A percentile compares a stretch with the other conserved stretches of the same genome.
Conservation (phyloP, 2,797 vertebrate genomes). For the Danio albolineatus region DNA sequence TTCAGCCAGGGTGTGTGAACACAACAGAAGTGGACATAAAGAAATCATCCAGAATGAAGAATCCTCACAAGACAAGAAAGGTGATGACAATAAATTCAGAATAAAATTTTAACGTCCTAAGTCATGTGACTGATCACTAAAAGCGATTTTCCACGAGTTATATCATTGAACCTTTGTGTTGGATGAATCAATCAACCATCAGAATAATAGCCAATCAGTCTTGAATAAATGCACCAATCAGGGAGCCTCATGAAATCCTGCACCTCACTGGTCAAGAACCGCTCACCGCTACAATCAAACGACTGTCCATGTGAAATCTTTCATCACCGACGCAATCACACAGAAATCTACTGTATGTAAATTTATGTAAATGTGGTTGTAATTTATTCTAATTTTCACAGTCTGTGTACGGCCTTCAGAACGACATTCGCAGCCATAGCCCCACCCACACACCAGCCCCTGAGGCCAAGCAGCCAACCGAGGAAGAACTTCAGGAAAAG, state of each 20-base stretch:
- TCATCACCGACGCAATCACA: slow-evolving; percentile 17
- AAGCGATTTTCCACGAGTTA: slow-evolving; percentile 1
- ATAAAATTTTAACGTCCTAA: slow-evolving; percentile 10
- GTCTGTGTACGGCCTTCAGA: slow-evolving; percentile 97
- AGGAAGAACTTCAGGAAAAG: slow-evolving; percentile 93
- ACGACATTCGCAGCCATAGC: slow-evolving; percentile 93
- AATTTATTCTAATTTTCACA: slow-evolving; percentile 61
- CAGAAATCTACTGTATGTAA: background rate
- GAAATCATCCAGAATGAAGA: slow-evolving; percentile 98
- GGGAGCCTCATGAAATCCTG: background rate
- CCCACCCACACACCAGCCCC: slow-evolving; percentile 91
- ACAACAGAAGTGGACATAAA: slow-evolving; percentile 98
- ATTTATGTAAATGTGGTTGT: slow-evolving; percentile 27
- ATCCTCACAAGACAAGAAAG: slow-evolving; percentile 98
- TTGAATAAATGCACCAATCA: slow-evolving; percentile 13
- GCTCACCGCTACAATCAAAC: background rate
- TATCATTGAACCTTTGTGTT: background rate
- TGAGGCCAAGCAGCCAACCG: slow-evolving; percentile 92
- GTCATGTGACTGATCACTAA: slow-evolving; percentile 13
- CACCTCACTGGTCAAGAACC: slow-evolving; percentile 9
- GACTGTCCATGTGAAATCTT: background rate
- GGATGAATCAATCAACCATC: slow-evolving; percentile 14
- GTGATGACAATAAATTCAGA: slow-evolving; percentile 66
- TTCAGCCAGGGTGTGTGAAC: slow-evolving; percentile 96
- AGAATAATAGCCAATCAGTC: slow-evolving; percentile 7